phyloP scores from a whole-genome alignment of 2,888 invertebrate genomes.

The Sinentomon sp. region DNA sequence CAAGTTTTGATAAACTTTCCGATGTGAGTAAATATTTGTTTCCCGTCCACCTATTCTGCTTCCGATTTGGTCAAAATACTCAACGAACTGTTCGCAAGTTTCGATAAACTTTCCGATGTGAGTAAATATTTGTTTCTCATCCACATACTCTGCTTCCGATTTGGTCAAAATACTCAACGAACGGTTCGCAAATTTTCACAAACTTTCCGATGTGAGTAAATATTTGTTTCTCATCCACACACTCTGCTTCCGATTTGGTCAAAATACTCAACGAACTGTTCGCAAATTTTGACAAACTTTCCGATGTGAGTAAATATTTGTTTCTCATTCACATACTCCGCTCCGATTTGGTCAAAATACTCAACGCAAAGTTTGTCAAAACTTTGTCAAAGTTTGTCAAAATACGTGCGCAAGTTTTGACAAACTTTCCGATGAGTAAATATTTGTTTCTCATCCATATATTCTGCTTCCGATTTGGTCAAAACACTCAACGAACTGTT shows the following conservation, averaged over 20 bases:
- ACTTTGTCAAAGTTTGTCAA: too few species aligned
- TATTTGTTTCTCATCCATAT: conserved; percentile 21
- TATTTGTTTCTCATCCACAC: conserved; percentile 18
- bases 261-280: conserved; percentile 26
- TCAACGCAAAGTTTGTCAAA: conserved; percentile 27
- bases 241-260: conserved; percentile 25
- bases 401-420: conserved; percentile 16
- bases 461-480: conserved; percentile 25
- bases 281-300: conserved; percentile 15
- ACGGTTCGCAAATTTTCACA: conserved; percentile 79
- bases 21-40: too few species aligned
- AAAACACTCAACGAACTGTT: conserved; percentile 26
- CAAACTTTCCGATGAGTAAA: conserved; percentile 14
- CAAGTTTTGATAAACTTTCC: conserved; percentile 15
- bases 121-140: too few species aligned
- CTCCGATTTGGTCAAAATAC: conserved; percentile 25
- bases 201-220: conserved; percentile 31
- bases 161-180: conserved; percentile 85
- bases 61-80: conserved; percentile 26
- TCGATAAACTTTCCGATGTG: conserved; percentile 15
- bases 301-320: conserved; percentile 11
- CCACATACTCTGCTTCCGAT: conserved; percentile 81
- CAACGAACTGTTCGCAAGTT: conserved; percentile 24
- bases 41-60: conserved; percentile 23
- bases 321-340: conserved; percentile 22